Evolutionary conservation across 2,888 invertebrate species (phyloP), one percentile per base, ranked within the genome.

Genomic region (Trissolcus japonicus): DNA sequence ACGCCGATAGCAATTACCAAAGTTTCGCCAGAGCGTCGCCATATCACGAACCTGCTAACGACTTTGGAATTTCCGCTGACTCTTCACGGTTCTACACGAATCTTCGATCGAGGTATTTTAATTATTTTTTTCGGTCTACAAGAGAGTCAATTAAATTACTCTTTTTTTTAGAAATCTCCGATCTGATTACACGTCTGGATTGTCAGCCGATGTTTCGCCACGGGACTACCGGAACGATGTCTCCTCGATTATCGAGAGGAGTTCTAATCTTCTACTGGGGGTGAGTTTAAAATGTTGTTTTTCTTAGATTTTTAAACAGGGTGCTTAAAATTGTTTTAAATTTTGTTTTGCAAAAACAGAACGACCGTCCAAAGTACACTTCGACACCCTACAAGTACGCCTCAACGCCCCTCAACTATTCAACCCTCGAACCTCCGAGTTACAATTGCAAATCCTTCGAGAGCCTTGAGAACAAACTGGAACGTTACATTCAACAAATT

Each of bases 401-500:
- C 1, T 51, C 29, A 9, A 16, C 48, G 9, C 29, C 50, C 9
- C 6, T 13, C n/a, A 59, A 73, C 19, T 2, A 29, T 14, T 1
- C 51, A 11, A 19, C 19, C 17, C 11, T 9, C 14, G 11, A 11
- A 51, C 21, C 17, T 21, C 9, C 21, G 2, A 17, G 17, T 1
- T 48, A 65, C 41, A 1, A 35, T 7, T 6, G 9, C 35, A 71
- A 66, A 53, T 6, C 62, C 7, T 46, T 66, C 43, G 60, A 68
- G 51, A 62, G 57, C 0, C 63, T 83, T 48, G 84, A 86, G 13
- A 82, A 82, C 60, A 84, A 87, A 43, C 54, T 88, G 17, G 88
- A 88, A 2, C 79, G 80, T 4, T 87, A 87, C 54, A 85, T 89
- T 11, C 79, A 78, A 13, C 85, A 82, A 29, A 87, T 88, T 21